Evolutionary conservation across 2,888 invertebrate species (phyloP).

Genomic region (Miltochrista miniata): DNA sequence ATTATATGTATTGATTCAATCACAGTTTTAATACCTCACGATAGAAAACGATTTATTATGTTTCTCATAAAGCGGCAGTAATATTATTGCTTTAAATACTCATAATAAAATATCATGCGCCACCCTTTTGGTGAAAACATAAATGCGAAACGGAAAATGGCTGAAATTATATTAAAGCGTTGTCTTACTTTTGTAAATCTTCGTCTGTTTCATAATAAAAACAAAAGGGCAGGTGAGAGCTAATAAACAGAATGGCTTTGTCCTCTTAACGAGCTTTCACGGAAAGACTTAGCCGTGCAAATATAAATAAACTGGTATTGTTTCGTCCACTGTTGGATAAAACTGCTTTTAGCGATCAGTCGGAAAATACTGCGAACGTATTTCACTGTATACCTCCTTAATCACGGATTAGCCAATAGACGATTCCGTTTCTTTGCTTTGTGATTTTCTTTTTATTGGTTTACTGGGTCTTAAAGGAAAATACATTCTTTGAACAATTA

Average conservation of each 20-base stretch:
- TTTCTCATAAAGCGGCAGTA: not conserved
- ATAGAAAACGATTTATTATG: too few species aligned
- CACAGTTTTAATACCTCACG: constrained; percentile 1
- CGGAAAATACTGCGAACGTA: constrained; percentile 36
- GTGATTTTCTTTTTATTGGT: too few species aligned
- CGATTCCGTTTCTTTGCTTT: constrained; percentile 25
- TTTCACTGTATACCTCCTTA: constrained; percentile 41
- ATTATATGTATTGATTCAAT: too few species aligned
- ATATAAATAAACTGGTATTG: constrained; percentile 60
- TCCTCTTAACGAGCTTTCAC: constrained; percentile 60
- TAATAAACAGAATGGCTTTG: constrained; percentile 64
- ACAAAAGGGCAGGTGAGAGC: constrained; percentile 59
- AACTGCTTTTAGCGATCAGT: constrained; percentile 47
- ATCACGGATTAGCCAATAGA: constrained; percentile 48
- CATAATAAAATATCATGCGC: not conserved
- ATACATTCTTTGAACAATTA: not conserved
- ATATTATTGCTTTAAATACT: not conserved
- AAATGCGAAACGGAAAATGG: constrained; percentile 25
- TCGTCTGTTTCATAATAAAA: constrained; percentile 50
- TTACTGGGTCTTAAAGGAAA: constrained; percentile 12
- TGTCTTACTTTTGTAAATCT: constrained; percentile 45
- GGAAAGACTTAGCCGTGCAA: constrained; percentile 48
- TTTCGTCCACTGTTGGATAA: constrained; percentile 42
- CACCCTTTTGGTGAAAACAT: not conserved
- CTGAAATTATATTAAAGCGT: constrained; percentile 33